Base-by-base conservation (phyloP, 2,797 vertebrate genomes). In the Discoglossus pictus region DNA sequence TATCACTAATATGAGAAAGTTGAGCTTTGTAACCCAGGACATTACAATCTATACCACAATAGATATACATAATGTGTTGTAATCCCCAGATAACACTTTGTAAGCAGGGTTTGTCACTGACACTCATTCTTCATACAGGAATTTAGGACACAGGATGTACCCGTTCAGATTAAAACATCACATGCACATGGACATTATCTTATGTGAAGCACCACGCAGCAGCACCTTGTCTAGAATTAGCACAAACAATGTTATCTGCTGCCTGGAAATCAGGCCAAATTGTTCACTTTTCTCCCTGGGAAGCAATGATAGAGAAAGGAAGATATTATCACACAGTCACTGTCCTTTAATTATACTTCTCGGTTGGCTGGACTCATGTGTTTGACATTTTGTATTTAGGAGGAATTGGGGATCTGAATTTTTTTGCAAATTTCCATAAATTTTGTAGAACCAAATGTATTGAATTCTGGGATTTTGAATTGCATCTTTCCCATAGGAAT, bases 111-210 rank as follows among this genome's bases (percentile, higher is more conserved):
- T 63, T 70, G 52, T 58, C 53, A 64, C 21, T 56, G 54, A 69
- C 50, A 68, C 66, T 68, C 58, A 61, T 42, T 54, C 51, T 50
- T 43, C 51, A 34, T 62, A 11, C 40, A 21, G 36, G 63, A 44
- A 70, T 56, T 70, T 25, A 63, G 40, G 52, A 51, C 48, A 63
- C 52, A 71, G 68, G 68, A 71, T 64, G 36, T 51, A 35, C 48
- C 52, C 44, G 51, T 56, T 64, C 48, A 56, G 43, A 55, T 58
- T 23, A 38, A 63, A 51, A 15, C 44, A 53, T 56, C 44, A 63
- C 52, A 58, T 48, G 52, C 44, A 16, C 38, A 25, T 24, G 39
- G 55, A 40, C 36, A 50, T 64, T 71, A 56, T 71, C 66, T 43
- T 53, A 42, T 50, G 52, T 21, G n/a, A 20, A 38, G 24, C 51